Base-by-base conservation (phyloP, 2,797 vertebrate genomes). In the Tachyglossus aculeatus region DNA sequence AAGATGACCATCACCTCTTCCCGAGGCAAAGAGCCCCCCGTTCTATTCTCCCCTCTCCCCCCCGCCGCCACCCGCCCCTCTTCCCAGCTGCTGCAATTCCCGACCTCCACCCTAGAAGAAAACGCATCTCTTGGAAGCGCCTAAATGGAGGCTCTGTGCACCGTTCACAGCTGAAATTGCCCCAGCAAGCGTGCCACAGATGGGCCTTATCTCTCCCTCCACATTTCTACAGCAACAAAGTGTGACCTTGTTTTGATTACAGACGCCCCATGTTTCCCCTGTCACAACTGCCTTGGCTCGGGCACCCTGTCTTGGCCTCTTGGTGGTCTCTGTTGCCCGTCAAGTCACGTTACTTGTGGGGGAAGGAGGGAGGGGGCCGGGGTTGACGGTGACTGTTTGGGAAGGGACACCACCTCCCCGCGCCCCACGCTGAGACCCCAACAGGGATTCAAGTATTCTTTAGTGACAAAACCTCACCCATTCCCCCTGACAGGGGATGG, bases 131-230 rank as follows among this genome's bases (percentile, higher is more conserved):
- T 92, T 93, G 89, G 91, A 93, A 90, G 82, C 85, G 86, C 82
- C 90, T 93, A 91, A 93, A 93, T 93, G 90, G 88, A 79, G 75
- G 86, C 90, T 93, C 92, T 93, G 91, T 90, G 75, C 61, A 18
- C 60, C 67, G 32, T 71, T 78, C 66, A 56, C 91, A 93, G 92
- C 92, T 93, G 92, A 93, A 76, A 84, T 78, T 86, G 83, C 86
- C 77, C 66, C 88, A 71, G 88, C 37, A 78, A 44, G 18, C 37
- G 2, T 79, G 69, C 85, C 79, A 91, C 92, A 93, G 92, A 93
- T 92, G 90, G 91, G 92, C 89, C 91, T 91, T 88, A 81, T 90
- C 90, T 78, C 88, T 82, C 85, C 90, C 91, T 90, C 87, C 82
- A 89, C 78, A 78, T 81, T 85, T 85, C 83, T 85, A 5, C 84